Evolutionary conservation across 1,140 invertebrate species (phyloP), one percentile per base, ranked within the genome.

Genomic region (Steinernema feltiae): DNA sequence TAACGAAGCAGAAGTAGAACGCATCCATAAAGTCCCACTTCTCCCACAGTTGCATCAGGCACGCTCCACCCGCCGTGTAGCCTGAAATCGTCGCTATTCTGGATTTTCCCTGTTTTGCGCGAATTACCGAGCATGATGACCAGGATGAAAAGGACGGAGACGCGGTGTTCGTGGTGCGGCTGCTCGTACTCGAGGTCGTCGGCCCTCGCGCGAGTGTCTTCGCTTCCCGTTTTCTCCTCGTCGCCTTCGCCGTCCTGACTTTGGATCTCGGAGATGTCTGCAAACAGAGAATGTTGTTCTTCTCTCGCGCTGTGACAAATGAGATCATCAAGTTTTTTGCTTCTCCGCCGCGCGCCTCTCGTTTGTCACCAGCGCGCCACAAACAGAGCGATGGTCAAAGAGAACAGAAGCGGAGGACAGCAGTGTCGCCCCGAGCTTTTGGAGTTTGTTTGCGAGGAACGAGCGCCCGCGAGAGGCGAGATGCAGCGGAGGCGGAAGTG

Each of bases 1-100:
- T 87, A 2, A 86, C 84, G 72, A 85, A 84, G 75, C 85, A 87
- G 72, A 87, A 86, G 73, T 86, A 86, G 41, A 86, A 86, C 1
- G 84, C 82, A 63, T 86, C 84, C 53, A 86, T 80, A 72, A 86
- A 85, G 17, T 69, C 81, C 84, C 84, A 86, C 30, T 82, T 80
- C 69, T 86, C 84, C 84, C 84, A 86, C 32, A 85, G 75, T 69
- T 85, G 84, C 82, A 86, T 83, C 24, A 87, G 48, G 74, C 79
- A 85, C n/a, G 84, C 84, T 24, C 84, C 84, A 74, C 84, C 85
- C 30, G 83, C 84, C 18, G 84, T 87, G 77, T 86, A 86, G 24
- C 83, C 84, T 84, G 63, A 73, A 79, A 70, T 7, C 21, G 32
- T 1, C 24, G 48, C 3, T 48, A 1, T 1, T 32, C 17, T 48